A percentile compares a stretch with the other conserved stretches of the same genome.
Evolutionary conservation across 2,113 vertebrate genomes (phyloP).

Genomic region (Cromileptes altivelis): DNA sequence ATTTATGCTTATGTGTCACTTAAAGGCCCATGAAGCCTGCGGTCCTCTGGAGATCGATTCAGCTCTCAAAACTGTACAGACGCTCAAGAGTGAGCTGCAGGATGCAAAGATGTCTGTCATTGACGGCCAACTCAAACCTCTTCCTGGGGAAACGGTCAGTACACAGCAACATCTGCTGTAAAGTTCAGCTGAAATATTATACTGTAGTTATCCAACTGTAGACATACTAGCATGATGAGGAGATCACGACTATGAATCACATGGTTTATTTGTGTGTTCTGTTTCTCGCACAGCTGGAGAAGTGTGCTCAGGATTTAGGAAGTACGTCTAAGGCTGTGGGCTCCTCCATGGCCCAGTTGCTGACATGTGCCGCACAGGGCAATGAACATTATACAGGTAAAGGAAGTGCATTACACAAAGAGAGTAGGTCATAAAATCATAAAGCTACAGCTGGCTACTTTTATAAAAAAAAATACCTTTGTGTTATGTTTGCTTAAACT

Average conservation of each 20-base stretch:
- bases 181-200: background rate
- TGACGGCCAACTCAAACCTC: slow-evolving; percentile 94
- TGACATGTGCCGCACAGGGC: slow-evolving; percentile 97
- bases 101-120: slow-evolving; percentile 96
- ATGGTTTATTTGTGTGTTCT: slow-evolving; percentile 26
- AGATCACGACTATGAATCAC: background rate
- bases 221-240: background rate
- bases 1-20: slow-evolving; percentile 2
- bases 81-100: slow-evolving; percentile 94
- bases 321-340: slow-evolving; percentile 98
- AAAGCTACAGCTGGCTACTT: too few species aligned
- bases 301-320: slow-evolving; percentile 97
- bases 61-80: slow-evolving; percentile 94
- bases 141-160: slow-evolving; percentile 95
- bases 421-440: background rate
- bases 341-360: slow-evolving; percentile 97
- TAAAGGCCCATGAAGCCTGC: slow-evolving; percentile 96
- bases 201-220: background rate
- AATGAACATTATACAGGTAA: slow-evolving; percentile 99
- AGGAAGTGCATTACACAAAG: slow-evolving; percentile 22
- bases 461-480: too few species aligned
- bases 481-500: too few species aligned
- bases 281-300: slow-evolving; percentile 89
- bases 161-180: background rate
- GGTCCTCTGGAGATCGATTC: slow-evolving; percentile 98